A percentile compares a stretch with the other conserved stretches of the same genome.
phyloP scores from a whole-genome alignment of 2,888 invertebrate genomes.

The Pecten maximus region DNA sequence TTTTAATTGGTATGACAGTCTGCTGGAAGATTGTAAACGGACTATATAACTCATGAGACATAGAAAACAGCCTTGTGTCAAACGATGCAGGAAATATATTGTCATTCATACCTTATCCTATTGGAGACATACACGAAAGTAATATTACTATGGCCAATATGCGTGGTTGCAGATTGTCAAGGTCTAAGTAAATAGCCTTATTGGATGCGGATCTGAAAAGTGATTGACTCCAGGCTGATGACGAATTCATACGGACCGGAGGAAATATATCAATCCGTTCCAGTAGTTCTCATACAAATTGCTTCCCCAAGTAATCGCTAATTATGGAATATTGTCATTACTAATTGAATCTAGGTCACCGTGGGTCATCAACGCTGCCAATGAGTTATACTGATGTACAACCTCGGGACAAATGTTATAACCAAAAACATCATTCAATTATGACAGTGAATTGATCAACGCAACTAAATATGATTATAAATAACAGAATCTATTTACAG shows the following conservation, averaged over 20 bases:
- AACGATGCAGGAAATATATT: background rate
- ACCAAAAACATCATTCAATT: background rate
- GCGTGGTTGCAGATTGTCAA: background rate
- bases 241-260: background rate
- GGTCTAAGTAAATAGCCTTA: background rate
- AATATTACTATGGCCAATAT: background rate
- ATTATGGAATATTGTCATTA: background rate
- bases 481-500: background rate
- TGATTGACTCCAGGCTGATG: background rate
- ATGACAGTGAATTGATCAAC: background rate
- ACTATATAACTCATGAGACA: no score
- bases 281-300: conserved; percentile 12
- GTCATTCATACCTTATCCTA: background rate
- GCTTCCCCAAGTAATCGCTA: background rate
- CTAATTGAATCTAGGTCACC: background rate
- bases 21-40: no score
- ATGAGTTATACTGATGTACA: background rate
- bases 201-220: background rate
- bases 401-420: background rate
- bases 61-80: no score
- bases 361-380: background rate
- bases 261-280: conserved; percentile 13
- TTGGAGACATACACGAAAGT: background rate
- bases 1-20: no score
- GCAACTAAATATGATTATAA: background rate